Conservation (phyloP, 2,113 vertebrate species). For the Perca schrenkii region DNA sequence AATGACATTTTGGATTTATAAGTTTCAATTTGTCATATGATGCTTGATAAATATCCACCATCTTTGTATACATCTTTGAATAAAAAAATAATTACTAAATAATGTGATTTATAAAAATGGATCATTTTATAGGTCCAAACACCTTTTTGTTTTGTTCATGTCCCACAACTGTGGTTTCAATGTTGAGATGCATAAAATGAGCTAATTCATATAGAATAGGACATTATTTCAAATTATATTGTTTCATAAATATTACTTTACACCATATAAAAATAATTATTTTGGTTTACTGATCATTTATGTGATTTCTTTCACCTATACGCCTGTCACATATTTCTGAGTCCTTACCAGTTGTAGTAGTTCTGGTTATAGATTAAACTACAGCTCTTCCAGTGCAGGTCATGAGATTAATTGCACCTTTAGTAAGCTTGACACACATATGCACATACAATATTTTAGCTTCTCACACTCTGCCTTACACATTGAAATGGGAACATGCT, state of each 20-base stretch:
- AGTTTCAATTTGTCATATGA: not conserved
- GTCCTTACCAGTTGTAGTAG: too few relatives aligned
- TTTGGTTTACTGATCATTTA: too few relatives aligned
- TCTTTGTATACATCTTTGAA: not conserved
- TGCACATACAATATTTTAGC: not conserved
- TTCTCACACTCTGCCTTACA: not conserved
- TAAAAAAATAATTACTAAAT: not conserved
- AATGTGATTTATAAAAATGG: not conserved
- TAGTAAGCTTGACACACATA: not conserved
- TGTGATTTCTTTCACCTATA: too few relatives aligned
- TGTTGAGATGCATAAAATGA: not conserved
- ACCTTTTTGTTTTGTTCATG: constrained; percentile 7
- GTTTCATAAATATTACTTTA: not conserved
- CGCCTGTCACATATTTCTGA: too few relatives aligned
- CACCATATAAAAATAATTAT: not conserved
- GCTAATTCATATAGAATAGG: not conserved
- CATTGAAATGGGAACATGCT: not conserved
- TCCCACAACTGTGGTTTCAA: not conserved
- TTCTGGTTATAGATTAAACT: not conserved
- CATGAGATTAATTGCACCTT: not conserved
- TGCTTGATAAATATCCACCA: too few relatives aligned
- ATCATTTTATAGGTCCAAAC: not conserved
- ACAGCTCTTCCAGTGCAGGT: not conserved
- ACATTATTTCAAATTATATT: not conserved
- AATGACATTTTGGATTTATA: too few relatives aligned